A percentile compares a stretch with the other conserved stretches of the same genome.
Evolutionary conservation across 2,113 vertebrate genomes (phyloP).

Genomic region (Campylomormyrus tamandua): DNA sequence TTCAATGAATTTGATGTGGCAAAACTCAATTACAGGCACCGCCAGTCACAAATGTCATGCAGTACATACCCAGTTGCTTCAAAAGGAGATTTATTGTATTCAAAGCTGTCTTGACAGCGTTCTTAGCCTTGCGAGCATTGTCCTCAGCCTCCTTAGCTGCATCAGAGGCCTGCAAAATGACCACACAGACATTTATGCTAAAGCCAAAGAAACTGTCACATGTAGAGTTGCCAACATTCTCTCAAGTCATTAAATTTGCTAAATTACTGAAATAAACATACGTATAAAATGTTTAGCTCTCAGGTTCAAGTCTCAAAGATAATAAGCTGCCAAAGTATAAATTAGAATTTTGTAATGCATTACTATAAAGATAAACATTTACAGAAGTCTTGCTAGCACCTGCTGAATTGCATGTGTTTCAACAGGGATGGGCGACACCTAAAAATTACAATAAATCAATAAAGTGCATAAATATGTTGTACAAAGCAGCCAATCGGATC

Average conservation of each 20-base stretch:
- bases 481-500: background rate
- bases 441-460: background rate
- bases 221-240: background rate
- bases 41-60: background rate
- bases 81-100: slow-evolving; percentile 71
- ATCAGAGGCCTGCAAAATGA: slow-evolving; percentile 68
- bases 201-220: background rate
- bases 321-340: background rate
- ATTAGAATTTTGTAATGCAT: background rate
- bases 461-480: background rate
- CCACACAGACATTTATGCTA: background rate
- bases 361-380: background rate
- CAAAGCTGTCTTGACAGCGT: slow-evolving; percentile 76
- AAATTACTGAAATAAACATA: background rate
- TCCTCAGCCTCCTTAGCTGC: slow-evolving; percentile 87
- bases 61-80: slow-evolving; percentile 72
- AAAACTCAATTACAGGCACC: background rate
- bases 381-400: background rate
- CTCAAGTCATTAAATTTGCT: background rate
- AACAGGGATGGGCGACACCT: background rate
- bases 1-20: background rate
- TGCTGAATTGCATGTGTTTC: background rate
- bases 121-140: slow-evolving; percentile 89
- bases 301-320: background rate
- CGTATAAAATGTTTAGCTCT: background rate